Conservation (phyloP, 2,113 vertebrate species). For the Anhinga anhinga region DNA sequence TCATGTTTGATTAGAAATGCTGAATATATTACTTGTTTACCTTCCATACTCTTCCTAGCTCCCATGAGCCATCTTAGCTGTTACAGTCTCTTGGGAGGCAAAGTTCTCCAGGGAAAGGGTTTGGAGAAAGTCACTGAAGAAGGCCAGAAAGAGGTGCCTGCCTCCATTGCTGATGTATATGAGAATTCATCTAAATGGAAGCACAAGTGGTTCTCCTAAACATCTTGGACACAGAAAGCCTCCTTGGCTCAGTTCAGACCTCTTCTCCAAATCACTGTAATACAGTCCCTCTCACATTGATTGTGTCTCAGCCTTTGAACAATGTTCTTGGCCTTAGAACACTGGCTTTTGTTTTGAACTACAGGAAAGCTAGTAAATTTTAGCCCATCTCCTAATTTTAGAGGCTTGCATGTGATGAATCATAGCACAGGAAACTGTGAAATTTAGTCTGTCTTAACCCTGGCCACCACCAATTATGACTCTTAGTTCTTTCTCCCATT, state of each 20-base stretch:
- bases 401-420: not conserved
- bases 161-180: not conserved
- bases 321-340: not conserved
- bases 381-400: not conserved
- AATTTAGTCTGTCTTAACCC: not conserved
- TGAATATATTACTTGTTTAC: not conserved
- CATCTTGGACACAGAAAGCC: not conserved
- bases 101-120: not conserved
- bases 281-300: not conserved
- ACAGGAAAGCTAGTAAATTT: not conserved
- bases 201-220: not conserved
- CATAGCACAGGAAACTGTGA: not conserved
- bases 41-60: not conserved
- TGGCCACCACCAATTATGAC: not conserved
- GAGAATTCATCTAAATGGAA: not conserved
- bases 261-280: not conserved
- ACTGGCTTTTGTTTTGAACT: not conserved
- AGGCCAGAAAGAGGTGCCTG: not conserved
- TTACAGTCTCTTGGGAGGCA: not conserved
- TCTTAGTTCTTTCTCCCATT: not conserved
- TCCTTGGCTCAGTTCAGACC: not conserved
- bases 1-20: not conserved
- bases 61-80: not conserved
- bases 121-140: not conserved
- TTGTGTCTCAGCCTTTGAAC: not conserved